phyloP scores from a whole-genome alignment of 2,797 vertebrate species.

The Gadopsis marmoratus region DNA sequence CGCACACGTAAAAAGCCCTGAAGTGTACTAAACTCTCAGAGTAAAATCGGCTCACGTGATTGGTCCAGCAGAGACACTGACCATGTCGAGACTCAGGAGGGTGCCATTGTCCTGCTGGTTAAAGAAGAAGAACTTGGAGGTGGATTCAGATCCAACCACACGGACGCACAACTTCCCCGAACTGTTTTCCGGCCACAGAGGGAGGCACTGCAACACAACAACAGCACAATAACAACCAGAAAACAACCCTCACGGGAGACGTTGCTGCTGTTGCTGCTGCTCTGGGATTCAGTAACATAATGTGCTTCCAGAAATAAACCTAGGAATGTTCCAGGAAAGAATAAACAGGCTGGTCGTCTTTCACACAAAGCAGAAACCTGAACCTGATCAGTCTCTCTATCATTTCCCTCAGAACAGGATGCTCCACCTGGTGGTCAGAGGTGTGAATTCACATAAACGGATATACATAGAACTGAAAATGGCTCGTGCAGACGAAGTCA shows the following conservation, averaged over 20 bases:
- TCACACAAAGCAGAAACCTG: background rate
- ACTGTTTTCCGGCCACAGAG: slow-evolving; percentile 93
- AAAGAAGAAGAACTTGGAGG: slow-evolving; percentile 91
- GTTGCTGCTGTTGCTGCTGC: background rate
- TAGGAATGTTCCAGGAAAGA: background rate
- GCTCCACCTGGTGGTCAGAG: background rate
- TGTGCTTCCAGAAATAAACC: background rate
- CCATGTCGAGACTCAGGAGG: slow-evolving; percentile 90
- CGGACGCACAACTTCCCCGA: slow-evolving; percentile 91
- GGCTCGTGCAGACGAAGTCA: background rate
- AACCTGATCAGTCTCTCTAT: background rate
- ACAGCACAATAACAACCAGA: background rate
- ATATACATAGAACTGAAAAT: background rate
- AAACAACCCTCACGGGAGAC: background rate
- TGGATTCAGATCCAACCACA: slow-evolving; percentile 87
- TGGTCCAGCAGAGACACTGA: slow-evolving; percentile 68
- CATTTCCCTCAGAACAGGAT: background rate
- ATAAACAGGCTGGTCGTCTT: background rate
- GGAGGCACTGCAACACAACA: slow-evolving; percentile 87
- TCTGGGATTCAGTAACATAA: background rate
- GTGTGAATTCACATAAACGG: background rate
- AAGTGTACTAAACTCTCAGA: background rate
- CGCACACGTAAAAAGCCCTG: background rate
- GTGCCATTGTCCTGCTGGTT: slow-evolving; percentile 93
- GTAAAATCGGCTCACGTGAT: background rate